Evolutionary conservation across 2,888 invertebrate genomes (phyloP).

Genomic region (Helicoverpa assulta): DNA sequence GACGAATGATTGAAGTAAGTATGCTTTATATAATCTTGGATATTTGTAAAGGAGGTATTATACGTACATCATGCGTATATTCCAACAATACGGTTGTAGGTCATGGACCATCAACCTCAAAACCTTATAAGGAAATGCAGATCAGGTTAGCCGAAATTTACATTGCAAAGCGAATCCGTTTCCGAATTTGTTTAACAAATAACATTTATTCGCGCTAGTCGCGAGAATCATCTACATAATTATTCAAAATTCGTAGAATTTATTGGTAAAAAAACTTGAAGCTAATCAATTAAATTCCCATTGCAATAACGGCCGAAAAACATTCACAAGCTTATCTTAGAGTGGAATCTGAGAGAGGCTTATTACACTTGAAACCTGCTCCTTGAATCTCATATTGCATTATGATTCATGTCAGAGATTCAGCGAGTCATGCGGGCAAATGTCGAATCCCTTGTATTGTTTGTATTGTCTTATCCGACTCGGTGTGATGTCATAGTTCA

Average conservation of each 20-base stretch:
- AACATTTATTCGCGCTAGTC: conserved; percentile 38
- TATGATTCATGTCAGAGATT: conserved; percentile 80
- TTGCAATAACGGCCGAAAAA: conserved; percentile 35
- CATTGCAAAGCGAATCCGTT: conserved; percentile 76
- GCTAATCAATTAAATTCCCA: conserved; percentile 8
- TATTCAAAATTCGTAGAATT: conserved; percentile 32
- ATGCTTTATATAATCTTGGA: too few species aligned
- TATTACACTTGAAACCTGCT: conserved; percentile 72
- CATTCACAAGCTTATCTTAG: conserved; percentile 32
- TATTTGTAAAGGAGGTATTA: too few species aligned
- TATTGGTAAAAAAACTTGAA: conserved; percentile 15
- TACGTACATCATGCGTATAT: too few species aligned
- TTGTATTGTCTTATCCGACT: conserved; percentile 81
- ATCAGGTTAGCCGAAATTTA: conserved; percentile 74
- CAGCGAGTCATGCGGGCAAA: conserved; percentile 81
- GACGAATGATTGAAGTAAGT: too few species aligned
- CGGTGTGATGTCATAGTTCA: conserved; percentile 85
- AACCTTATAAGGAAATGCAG: conserved; percentile 79
- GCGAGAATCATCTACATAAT: conserved; percentile 46
- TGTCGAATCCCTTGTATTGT: conserved; percentile 84
- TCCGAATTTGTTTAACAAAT: conserved; percentile 63
- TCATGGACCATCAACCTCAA: conserved; percentile 77
- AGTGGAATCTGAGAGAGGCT: conserved; percentile 46
- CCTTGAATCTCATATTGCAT: conserved; percentile 79
- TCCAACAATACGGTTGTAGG: conserved; percentile 74